Evolutionary conservation across 1,140 invertebrate species (phyloP).

Genomic region (Lucilia cuprina): DNA sequence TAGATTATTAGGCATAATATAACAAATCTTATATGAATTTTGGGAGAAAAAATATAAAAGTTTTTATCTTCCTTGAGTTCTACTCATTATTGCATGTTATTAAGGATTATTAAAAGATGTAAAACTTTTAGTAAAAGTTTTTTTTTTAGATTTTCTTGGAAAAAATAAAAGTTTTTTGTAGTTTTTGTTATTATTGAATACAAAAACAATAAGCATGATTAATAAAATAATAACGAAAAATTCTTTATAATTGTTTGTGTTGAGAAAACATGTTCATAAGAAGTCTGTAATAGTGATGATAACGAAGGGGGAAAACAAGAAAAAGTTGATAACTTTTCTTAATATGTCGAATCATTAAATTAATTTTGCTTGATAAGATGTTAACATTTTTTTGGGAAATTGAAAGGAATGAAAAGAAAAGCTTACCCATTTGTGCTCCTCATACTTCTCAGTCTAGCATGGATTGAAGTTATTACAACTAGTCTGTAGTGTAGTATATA

Average conservation of each 20-base stretch:
- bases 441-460: too few species aligned
- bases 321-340: too few species aligned
- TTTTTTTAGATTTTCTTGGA: neutral
- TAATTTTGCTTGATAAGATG: too few species aligned
- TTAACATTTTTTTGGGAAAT: too few species aligned
- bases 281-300: too few species aligned
- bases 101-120: conserved; percentile 14
- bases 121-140: neutral
- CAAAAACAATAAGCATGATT: neutral
- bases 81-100: conserved; percentile 1
- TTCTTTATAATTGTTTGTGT: neutral
- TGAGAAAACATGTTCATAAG: too few species aligned
- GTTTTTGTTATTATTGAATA: neutral
- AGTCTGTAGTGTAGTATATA: too few species aligned
- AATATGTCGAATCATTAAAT: too few species aligned
- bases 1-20: conserved; percentile 8
- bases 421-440: too few species aligned
- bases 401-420: too few species aligned
- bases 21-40: neutral
- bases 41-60: neutral
- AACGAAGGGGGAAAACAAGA: too few species aligned
- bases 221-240: neutral
- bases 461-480: too few species aligned
- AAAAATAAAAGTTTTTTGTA: neutral
- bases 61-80: neutral